phyloP scores from a whole-genome alignment of 2,113 vertebrate genomes.

The Datnioides undecimradiatus region DNA sequence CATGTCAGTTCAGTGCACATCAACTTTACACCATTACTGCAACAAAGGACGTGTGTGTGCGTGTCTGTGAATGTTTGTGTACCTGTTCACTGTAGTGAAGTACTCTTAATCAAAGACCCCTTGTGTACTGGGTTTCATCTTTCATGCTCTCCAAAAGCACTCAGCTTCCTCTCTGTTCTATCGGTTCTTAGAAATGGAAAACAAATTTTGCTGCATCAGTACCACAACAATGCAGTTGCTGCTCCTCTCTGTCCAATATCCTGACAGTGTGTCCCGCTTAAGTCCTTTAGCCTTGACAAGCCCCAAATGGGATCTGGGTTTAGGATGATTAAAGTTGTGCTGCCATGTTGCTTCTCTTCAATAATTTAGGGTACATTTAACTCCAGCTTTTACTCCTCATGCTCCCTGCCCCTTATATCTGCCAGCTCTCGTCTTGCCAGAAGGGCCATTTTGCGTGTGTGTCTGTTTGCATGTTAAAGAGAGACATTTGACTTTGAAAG shows the following conservation, averaged over 20 bases:
- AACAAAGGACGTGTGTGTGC: slow-evolving; percentile 9
- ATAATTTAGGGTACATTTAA: slow-evolving; percentile 66
- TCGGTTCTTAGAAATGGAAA: slow-evolving; percentile 58
- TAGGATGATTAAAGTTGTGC: slow-evolving; percentile 62
- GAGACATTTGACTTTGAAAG: slow-evolving; percentile 30
- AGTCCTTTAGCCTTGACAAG: slow-evolving; percentile 65
- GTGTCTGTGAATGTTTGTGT: slow-evolving; percentile 2
- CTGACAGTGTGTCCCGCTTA: slow-evolving; percentile 63
- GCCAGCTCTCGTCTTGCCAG: background rate
- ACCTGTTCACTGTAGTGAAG: slow-evolving; percentile 19
- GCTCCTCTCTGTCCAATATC: slow-evolving; percentile 47
- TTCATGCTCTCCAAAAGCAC: slow-evolving; percentile 48
- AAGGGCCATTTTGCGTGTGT: background rate
- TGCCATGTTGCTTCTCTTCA: slow-evolving; percentile 56
- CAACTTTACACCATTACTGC: slow-evolving; percentile 38
- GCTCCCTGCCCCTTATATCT: slow-evolving; percentile 26
- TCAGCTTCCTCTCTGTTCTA: slow-evolving; percentile 44
- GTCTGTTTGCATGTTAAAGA: slow-evolving; percentile 28
- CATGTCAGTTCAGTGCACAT: slow-evolving; percentile 45
- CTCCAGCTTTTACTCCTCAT: slow-evolving; percentile 44
- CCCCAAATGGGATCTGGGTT: slow-evolving; percentile 60
- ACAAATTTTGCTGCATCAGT: slow-evolving; percentile 71
- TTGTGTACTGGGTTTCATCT: slow-evolving; percentile 51
- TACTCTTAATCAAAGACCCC: slow-evolving; percentile 63
- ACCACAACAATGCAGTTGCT: slow-evolving; percentile 43